These are phyloP conservation scores for Molossus alvarezi DNA, from an alignment of 2,797 vertebrate genomes.

Conservation along the genomic window DNA sequence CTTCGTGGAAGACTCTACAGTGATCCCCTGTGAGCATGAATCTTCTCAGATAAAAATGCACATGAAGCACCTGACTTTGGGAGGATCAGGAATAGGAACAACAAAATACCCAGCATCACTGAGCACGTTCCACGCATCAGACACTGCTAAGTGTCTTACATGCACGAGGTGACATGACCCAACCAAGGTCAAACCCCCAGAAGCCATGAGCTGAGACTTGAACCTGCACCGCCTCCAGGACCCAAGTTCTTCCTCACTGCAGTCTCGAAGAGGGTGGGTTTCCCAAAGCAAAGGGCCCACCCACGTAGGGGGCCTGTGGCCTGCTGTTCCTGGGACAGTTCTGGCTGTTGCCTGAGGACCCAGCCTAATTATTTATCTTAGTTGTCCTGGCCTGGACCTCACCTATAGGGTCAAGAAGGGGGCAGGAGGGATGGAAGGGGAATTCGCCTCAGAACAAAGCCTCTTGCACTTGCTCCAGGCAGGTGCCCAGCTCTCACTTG, in stretches of 20 bases:
- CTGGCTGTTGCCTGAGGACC: neutral
- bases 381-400: neutral
- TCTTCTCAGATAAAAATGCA: neutral
- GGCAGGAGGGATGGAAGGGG: no score
- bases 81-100: neutral
- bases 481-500: no score
- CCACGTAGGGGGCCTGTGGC: rapidly evolving
- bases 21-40: neutral
- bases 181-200: neutral
- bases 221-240: neutral
- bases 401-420: no score
- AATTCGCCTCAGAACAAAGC: no score
- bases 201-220: neutral
- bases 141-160: no score
- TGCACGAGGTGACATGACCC: rapidly evolving
- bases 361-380: no score
- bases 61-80: rapidly evolving
- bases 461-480: neutral
- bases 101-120: neutral
- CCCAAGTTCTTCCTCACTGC: neutral
- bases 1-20: neutral
- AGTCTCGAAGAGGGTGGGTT: neutral
- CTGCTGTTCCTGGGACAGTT: no score
- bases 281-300: neutral
- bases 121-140: rapidly evolving